Conservation (phyloP, 2,888 invertebrate species). For the Netelia inedita region DNA sequence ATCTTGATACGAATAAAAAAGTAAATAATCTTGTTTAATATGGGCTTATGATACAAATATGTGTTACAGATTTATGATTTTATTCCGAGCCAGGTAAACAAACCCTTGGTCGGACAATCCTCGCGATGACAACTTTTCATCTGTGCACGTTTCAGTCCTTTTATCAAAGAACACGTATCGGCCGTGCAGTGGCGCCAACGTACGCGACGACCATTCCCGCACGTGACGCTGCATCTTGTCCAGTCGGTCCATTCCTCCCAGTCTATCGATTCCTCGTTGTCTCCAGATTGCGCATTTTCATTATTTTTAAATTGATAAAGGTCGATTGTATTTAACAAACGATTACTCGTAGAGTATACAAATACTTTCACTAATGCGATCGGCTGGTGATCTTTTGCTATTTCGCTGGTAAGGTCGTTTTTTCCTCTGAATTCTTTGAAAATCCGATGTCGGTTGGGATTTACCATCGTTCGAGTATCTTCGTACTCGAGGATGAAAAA, state of each 20-base stretch:
- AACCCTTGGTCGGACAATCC: conserved; percentile 70
- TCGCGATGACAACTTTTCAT: conserved; percentile 72
- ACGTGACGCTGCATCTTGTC: conserved; percentile 76
- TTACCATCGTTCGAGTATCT: conserved; percentile 27
- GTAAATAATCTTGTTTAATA: no score
- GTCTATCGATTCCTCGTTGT: conserved; percentile 66
- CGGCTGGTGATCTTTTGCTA: neutral
- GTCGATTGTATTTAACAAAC: neutral
- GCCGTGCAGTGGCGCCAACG: conserved; percentile 77
- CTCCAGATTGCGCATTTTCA: conserved; percentile 1
- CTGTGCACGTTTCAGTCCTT: conserved; percentile 76
- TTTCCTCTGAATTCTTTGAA: neutral
- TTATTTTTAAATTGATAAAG: neutral
- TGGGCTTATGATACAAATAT: no score
- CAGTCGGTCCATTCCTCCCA: conserved; percentile 73
- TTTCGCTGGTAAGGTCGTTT: neutral
- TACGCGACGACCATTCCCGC: conserved; percentile 75
- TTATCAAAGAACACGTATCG: conserved; percentile 64
- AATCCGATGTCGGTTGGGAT: conserved; percentile 23
- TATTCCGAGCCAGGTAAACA: conserved; percentile 74
- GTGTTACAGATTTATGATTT: conserved; percentile 2
- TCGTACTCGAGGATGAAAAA: neutral
- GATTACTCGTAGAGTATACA: neutral
- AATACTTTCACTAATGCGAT: no score
- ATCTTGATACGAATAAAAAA: no score